Evolutionary conservation across 2,113 vertebrate genomes (phyloP).

Genomic region (Lophochroa leadbeateri): DNA sequence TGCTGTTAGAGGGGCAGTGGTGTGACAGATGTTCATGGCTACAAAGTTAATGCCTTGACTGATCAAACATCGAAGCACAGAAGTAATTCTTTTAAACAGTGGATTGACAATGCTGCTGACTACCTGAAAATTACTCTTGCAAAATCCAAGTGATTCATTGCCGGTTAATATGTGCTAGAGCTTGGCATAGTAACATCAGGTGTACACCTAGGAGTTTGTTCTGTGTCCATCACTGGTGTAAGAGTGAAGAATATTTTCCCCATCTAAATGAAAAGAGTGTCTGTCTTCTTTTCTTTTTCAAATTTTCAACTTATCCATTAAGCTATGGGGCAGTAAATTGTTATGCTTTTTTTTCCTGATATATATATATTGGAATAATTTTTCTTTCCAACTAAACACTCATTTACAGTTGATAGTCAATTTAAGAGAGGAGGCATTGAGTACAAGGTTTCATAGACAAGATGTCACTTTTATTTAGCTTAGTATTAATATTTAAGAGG

Average conservation of each 20-base stretch:
- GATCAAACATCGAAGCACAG: background rate
- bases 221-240: no score
- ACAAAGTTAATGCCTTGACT: background rate
- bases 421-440: background rate
- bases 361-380: background rate
- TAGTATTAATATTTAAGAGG: background rate
- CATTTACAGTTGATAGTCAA: background rate
- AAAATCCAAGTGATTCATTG: background rate
- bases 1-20: background rate
- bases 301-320: fast-evolving
- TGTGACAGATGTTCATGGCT: background rate
- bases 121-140: background rate
- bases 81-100: background rate
- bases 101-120: background rate
- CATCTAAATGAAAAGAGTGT: background rate
- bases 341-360: background rate
- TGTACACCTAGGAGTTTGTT: background rate
- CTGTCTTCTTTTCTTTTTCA: background rate
- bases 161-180: background rate
- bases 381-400: background rate
- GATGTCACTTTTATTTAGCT: background rate
- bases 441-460: background rate
- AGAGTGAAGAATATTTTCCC: background rate
- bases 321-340: background rate
- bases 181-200: background rate